Base-by-base conservation (phyloP, 1,140 invertebrate species). In the Aleiodes sp. region DNA sequence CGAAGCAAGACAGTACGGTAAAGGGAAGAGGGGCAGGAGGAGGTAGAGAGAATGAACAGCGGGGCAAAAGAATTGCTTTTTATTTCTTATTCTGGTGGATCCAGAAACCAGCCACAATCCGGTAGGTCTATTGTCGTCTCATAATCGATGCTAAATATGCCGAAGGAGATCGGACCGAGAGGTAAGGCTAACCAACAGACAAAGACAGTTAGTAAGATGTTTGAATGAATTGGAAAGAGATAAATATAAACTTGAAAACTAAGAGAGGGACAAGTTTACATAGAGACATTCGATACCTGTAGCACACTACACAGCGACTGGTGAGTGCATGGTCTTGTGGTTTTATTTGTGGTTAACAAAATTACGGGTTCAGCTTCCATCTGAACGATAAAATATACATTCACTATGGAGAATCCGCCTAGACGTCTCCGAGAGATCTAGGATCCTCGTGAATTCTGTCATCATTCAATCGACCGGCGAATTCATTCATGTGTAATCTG, bases 131-230 rank as follows among this genome's bases (percentile, higher is more conserved):
- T 81, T 78, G 78, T 78, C 74, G 74, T 76, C 74, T 81, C 72
- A 78, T 80, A 80, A 81, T 80, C 78, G 78, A 80, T 78, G 76
- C 76, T 80, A 79, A 80, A 79, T 80, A 79, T 76, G 66, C 68
- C 60, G 41, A 39, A 70, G 65, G 65, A 68, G 37, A 71, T 70
- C 43, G 31, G 57, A 64, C 43, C 64, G n/a, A 52, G 33, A 29
- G 63, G 16, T 65, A 69, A 69, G 43, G 37, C 56, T 14, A 59
- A 52, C 46, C 65, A 43, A 41, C 21, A 7, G 16, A 24, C 24
- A 31, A n/a, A 39, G 37, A 43, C 29, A 61, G 59, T 31, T 14
- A 39, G 2, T 14, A 14, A 7, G n/a, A 39, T 12, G 10, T 37
- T 43, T 12, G 39, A 63, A 21, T 16, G 46, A 33, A 66, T 21